Evolutionary conservation across 2,797 vertebrate species (phyloP), one percentile per base, ranked within the genome.

Genomic region (Sebastes hopkinsi): DNA sequence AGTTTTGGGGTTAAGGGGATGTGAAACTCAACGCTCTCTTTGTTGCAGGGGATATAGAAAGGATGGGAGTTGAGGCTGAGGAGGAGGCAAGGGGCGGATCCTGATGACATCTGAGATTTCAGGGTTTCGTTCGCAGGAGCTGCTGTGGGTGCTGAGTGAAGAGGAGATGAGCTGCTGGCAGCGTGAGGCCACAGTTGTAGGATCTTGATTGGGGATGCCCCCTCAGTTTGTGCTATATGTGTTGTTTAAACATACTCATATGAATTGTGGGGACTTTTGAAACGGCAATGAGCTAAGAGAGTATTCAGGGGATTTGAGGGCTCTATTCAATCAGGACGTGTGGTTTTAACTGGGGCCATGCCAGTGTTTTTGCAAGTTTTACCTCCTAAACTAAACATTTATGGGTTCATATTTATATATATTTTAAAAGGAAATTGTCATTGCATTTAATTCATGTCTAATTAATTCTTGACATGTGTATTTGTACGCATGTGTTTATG

Each of bases 161-260:
- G 79, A 85, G 89, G 83, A 88, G 90, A 90, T 81, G 89, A 91
- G 86, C 89, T 79, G 86, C 81, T 38, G 64, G 72, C 72, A 68
- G 71, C 23, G 16, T 77, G 80, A 86, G 79, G 73, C 72, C 82
- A 72, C 85, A 79, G 59, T 76, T 67, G 77, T 38, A 70, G 29
- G 1, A 58, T 84, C 74, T 52, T 75, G 81, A 76, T 61, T 69
- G 52, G 67, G 50, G 82, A 85, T 84, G 78, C 36, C 65, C 62
- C 60, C 70, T 60, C 54, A 68, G 62, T 23, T 70, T 58, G 22
- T 23, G 27, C 22, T 70, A 8, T 34, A 29, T 23, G 50, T 25
- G 11, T 34, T 29, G 61, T 55, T 59, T 6, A 25, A 70, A 83
- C 22, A 38, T 5, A 29, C 36, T 18, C 62, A 42, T 42, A 42